Percentiles rank a stretch among this genome's conserved stretches.
These are phyloP conservation scores for Engraulis encrasicolus DNA, from an alignment of 2,113 vertebrate species.

Conservation along the genomic window DNA sequence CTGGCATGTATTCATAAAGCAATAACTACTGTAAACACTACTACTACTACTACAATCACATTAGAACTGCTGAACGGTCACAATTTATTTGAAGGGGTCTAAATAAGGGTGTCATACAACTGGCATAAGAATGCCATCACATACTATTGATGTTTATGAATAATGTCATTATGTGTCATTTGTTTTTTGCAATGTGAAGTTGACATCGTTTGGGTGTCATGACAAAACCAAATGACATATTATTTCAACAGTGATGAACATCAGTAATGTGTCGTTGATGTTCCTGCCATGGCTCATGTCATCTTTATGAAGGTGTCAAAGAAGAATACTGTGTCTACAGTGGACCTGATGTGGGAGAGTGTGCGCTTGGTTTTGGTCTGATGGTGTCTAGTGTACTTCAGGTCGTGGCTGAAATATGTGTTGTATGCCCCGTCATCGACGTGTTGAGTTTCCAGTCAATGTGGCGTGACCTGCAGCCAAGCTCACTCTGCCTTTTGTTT, in stretches of 20 bases:
- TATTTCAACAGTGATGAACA: too few relatives aligned
- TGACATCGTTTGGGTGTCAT: too few relatives aligned
- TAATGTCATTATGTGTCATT: too few relatives aligned
- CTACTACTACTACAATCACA: not conserved
- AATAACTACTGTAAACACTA: not conserved
- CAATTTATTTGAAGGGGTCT: too few relatives aligned
- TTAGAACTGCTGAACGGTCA: not conserved
- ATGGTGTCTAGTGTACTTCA: constrained; percentile 32
- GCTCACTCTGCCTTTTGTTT: constrained; percentile 30
- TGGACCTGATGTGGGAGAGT: not conserved
- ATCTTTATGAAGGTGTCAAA: too few relatives aligned
- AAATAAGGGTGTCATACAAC: too few relatives aligned
- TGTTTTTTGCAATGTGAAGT: too few relatives aligned
- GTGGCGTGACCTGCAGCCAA: constrained; percentile 45
- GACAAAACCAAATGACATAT: too few relatives aligned
- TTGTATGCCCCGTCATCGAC: constrained; percentile 35
- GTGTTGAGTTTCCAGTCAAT: constrained; percentile 42
- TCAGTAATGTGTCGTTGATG: too few relatives aligned
- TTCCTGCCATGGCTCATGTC: too few relatives aligned
- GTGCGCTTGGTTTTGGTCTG: constrained; percentile 21
- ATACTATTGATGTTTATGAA: too few relatives aligned
- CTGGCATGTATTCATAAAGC: not conserved
- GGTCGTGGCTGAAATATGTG: constrained; percentile 32
- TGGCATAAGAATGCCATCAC: too few relatives aligned
- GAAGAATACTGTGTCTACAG: not conserved